Conservation (phyloP, 2,113 vertebrate species). For the Cebus imitator region DNA sequence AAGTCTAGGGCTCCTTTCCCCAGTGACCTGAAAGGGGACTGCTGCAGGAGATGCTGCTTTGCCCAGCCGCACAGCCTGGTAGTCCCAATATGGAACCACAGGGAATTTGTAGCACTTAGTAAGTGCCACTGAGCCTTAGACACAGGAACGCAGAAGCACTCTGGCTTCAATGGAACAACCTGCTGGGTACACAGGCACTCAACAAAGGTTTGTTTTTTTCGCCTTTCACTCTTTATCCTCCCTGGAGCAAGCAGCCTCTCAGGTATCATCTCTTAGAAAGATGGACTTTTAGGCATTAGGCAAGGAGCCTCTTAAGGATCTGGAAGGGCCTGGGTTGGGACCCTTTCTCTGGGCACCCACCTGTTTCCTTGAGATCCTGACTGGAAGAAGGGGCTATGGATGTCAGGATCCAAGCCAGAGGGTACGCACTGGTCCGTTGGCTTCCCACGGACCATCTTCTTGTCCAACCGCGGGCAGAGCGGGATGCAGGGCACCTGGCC, state of each 20-base stretch:
- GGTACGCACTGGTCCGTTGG: constrained; percentile 20
- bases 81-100: not conserved
- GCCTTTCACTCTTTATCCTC: not conserved
- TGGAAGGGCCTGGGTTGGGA: not conserved
- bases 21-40: not conserved
- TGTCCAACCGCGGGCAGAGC: constrained; percentile 39
- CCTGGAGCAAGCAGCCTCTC: not conserved
- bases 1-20: too few relatives aligned
- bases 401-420: not conserved
- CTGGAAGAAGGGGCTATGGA: not conserved
- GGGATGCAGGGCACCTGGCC: constrained; percentile 64
- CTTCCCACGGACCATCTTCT: constrained; percentile 22
- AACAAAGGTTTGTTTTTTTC: not conserved
- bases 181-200: not conserved
- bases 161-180: not conserved
- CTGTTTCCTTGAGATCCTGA: constrained; percentile 62
- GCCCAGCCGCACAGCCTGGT: not conserved
- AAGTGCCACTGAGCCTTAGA: not conserved
- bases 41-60: not conserved
- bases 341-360: not conserved
- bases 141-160: not conserved
- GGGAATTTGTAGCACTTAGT: not conserved
- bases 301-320: not conserved
- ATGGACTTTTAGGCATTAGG: not conserved
- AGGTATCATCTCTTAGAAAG: not conserved